phyloP scores from a whole-genome alignment of 2,888 invertebrate species.

The Aphelenchoides bicaudatus region DNA sequence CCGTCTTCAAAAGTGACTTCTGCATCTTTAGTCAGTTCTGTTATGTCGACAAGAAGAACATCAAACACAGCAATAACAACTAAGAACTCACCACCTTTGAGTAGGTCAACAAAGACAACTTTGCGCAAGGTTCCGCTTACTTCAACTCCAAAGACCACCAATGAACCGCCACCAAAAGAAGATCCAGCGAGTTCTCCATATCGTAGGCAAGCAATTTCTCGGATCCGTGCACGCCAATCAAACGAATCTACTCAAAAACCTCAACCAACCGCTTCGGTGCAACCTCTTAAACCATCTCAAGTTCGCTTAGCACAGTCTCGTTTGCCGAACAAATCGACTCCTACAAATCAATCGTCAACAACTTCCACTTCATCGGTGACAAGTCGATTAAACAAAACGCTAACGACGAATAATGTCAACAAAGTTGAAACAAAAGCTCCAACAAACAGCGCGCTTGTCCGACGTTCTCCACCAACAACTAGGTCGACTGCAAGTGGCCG shows the following conservation, averaged over 20 bases:
- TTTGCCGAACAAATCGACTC: background rate
- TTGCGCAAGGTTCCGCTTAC: background rate
- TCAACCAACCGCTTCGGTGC: constrained; percentile 2
- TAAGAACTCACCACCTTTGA: too few species aligned
- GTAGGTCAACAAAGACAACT: too few species aligned
- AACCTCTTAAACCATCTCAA: constrained; percentile 22
- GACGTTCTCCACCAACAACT: background rate
- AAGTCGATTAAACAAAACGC: too few species aligned
- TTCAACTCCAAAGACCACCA: background rate
- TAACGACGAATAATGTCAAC: too few species aligned
- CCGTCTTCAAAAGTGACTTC: background rate
- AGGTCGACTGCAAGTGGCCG: background rate
- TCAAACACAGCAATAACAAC: background rate
- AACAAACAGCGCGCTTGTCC: too few species aligned
- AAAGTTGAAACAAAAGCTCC: too few species aligned
- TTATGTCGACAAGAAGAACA: background rate
- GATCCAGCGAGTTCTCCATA: background rate
- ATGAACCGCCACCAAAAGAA: background rate
- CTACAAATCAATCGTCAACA: too few species aligned
- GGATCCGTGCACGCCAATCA: constrained; percentile 20
- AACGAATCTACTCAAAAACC: constrained; percentile 5
- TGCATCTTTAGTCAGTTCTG: background rate
- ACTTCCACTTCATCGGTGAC: too few species aligned
- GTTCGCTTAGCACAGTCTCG: constrained; percentile 15
- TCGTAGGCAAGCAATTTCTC: constrained; percentile 18